Evolutionary conservation across 2,888 invertebrate genomes (phyloP).

Genomic region (Labia minor): DNA sequence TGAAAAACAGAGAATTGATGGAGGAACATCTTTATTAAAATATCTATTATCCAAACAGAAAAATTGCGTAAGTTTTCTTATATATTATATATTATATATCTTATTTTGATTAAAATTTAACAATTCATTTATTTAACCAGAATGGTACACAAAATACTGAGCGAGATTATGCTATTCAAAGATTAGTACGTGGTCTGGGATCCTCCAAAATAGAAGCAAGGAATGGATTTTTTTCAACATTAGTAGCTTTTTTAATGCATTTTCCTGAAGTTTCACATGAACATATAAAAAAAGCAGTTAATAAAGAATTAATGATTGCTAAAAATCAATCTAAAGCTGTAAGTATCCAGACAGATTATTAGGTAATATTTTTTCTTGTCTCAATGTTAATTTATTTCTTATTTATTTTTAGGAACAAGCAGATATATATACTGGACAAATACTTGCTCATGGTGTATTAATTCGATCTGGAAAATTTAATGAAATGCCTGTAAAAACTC

Average conservation of each 20-base stretch:
- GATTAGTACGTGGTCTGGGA: constrained; percentile 61
- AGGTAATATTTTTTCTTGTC: too few species aligned
- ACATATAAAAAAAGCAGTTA: constrained; percentile 47
- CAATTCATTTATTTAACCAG: constrained; percentile 36
- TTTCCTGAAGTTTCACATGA: constrained; percentile 41
- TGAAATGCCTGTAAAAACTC: constrained; percentile 41
- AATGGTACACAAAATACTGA: constrained; percentile 43
- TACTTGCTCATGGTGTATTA: constrained; percentile 58
- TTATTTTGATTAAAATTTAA: too few species aligned
- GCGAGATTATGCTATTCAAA: constrained; percentile 52
- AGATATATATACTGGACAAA: constrained; percentile 58
- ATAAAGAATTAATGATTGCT: constrained; percentile 51
- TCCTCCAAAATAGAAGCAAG: constrained; percentile 52
- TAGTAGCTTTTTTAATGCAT: constrained; percentile 49
- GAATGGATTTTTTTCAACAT: constrained; percentile 56
- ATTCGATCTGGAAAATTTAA: constrained; percentile 51
- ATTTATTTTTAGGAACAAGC: constrained; percentile 52
- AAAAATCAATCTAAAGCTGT: constrained; percentile 55
- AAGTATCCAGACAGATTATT: too few species aligned
- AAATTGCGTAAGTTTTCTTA: neutral
- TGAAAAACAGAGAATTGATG: constrained; percentile 36
- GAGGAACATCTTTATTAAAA: constrained; percentile 36
- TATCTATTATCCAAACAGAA: constrained; percentile 34
- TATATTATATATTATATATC: too few species aligned
- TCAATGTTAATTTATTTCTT: constrained; percentile 20